These are phyloP conservation scores for Mechanitis mazaeus DNA, from an alignment of 2,888 invertebrate species.

Conservation along the genomic window DNA sequence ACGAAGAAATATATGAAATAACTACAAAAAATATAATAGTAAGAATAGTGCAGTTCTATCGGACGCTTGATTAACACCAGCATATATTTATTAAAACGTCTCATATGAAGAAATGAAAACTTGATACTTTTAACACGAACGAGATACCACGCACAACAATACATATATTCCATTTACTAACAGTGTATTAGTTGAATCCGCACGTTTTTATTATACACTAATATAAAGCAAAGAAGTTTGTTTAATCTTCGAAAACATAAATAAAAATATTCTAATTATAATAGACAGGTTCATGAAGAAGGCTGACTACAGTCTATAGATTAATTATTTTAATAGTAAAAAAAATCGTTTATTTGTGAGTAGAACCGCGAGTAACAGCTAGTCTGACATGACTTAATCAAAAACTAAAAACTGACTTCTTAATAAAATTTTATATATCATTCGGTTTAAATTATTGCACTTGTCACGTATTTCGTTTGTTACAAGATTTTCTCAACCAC, in stretches of 20 bases:
- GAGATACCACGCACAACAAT: slow-evolving; percentile 21
- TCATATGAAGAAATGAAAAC: slow-evolving; percentile 18
- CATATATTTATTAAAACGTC: background rate
- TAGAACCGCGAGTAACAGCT: too few species aligned
- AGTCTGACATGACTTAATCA: too few species aligned
- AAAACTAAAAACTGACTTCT: too few species aligned
- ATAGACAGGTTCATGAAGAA: too few species aligned
- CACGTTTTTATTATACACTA: background rate
- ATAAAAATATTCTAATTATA: too few species aligned
- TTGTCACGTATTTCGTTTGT: slow-evolving; percentile 13
- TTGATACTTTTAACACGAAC: slow-evolving; percentile 16
- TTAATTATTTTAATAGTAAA: too few species aligned
- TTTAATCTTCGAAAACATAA: too few species aligned
- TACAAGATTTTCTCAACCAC: slow-evolving; percentile 48
- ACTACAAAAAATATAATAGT: background rate
- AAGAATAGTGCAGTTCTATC: background rate
- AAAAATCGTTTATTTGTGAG: too few species aligned
- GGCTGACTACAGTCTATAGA: too few species aligned
- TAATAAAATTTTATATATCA: too few species aligned
- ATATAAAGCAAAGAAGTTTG: too few species aligned
- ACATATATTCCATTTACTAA: slow-evolving; percentile 33
- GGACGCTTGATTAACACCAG: too few species aligned
- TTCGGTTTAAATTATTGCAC: background rate
- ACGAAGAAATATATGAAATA: background rate
- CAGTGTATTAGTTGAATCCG: background rate